These are phyloP conservation scores for Embidobia sp. DNA, from an alignment of 2,888 invertebrate genomes.

Conservation along the genomic window DNA sequence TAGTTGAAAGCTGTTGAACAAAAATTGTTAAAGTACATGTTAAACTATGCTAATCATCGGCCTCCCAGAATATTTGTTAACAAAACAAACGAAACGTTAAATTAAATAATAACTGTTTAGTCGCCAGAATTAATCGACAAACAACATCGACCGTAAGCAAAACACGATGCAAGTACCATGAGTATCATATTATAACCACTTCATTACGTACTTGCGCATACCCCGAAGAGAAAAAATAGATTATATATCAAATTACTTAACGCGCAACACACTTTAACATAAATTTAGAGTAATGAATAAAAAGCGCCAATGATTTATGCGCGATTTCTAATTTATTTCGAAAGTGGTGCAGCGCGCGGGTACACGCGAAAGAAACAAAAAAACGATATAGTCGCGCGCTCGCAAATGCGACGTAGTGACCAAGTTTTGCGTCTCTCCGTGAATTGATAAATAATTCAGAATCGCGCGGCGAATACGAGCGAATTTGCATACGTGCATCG, in stretches of 20 bases:
- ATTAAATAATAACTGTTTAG: too few species aligned
- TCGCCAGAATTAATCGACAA: too few species aligned
- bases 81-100: too few species aligned
- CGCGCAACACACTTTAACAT: slow-evolving; percentile 13
- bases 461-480: slow-evolving; percentile 44
- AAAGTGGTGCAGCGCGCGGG: slow-evolving; percentile 33
- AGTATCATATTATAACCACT: slow-evolving; percentile 12
- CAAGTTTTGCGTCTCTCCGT: slow-evolving; percentile 49
- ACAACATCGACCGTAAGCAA: too few species aligned
- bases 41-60: too few species aligned
- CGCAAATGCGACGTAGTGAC: slow-evolving; percentile 39
- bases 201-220: neutral
- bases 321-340: slow-evolving; percentile 59
- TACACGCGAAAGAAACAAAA: neutral
- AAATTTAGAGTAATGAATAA: slow-evolving; percentile 24
- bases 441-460: slow-evolving; percentile 58
- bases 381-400: slow-evolving; percentile 1
- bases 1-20: too few species aligned
- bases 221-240: neutral
- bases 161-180: too few species aligned
- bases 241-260: slow-evolving; percentile 19
- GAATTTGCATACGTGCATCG: slow-evolving; percentile 61
- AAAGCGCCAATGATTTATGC: slow-evolving; percentile 25
- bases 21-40: too few species aligned
- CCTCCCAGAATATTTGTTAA: too few species aligned